These are phyloP conservation scores for Eupithecia vulgata DNA, from an alignment of 2,888 invertebrate species.

Conservation along the genomic window DNA sequence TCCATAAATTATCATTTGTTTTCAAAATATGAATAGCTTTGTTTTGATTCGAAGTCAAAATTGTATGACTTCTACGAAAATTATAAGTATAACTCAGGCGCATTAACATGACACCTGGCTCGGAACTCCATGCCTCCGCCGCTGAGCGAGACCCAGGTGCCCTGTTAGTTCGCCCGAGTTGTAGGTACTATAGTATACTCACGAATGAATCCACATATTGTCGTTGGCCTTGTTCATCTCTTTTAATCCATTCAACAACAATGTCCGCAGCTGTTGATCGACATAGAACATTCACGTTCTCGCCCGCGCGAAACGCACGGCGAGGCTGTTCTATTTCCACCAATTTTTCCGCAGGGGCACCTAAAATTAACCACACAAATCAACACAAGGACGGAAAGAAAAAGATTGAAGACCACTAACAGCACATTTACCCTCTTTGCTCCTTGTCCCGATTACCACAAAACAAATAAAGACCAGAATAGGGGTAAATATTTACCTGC, in stretches of 20 bases:
- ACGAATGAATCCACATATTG: constrained; percentile 67
- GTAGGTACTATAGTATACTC: no score
- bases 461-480: constrained; percentile 20
- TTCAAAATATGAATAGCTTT: background rate
- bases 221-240: constrained; percentile 66
- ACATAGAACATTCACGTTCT: constrained; percentile 70
- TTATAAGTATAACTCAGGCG: no score
- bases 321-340: constrained; percentile 72
- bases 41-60: no score
- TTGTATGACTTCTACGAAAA: no score
- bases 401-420: constrained; percentile 8
- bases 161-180: no score
- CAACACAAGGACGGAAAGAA: background rate
- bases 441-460: constrained; percentile 21
- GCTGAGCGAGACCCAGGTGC: no score
- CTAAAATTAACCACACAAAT: constrained; percentile 47
- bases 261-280: constrained; percentile 51
- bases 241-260: constrained; percentile 61
- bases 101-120: no score
- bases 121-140: no score
- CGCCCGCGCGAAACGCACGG: constrained; percentile 64
- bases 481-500: background rate
- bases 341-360: constrained; percentile 51
- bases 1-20: background rate
- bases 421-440: constrained; percentile 16